These are phyloP conservation scores for Trichacis sp. DNA, from an alignment of 2,888 invertebrate genomes.

Conservation along the genomic window DNA sequence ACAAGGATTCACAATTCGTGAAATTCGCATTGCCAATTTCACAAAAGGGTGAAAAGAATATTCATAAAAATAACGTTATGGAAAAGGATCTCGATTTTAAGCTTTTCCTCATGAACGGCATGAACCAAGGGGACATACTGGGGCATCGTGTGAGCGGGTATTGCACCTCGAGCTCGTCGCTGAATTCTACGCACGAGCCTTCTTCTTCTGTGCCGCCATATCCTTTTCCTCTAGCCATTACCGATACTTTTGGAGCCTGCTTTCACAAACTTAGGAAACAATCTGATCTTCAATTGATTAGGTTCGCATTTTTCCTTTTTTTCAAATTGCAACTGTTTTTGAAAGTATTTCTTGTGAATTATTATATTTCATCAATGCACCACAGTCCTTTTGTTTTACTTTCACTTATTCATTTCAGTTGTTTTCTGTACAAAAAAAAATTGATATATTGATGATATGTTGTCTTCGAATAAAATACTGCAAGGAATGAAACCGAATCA, in stretches of 20 bases:
- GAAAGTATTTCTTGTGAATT: too few relatives aligned
- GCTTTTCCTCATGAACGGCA: constrained; percentile 73
- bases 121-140: constrained; percentile 80
- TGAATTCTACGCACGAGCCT: constrained; percentile 68
- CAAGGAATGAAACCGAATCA: too few relatives aligned
- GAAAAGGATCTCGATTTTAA: constrained; percentile 12
- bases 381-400: too few relatives aligned
- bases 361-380: too few relatives aligned
- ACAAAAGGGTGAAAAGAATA: too few relatives aligned
- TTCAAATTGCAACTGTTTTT: constrained; percentile 19
- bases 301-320: constrained; percentile 46
- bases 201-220: constrained; percentile 69
- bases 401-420: too few relatives aligned
- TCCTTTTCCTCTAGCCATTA: constrained; percentile 70
- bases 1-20: too few relatives aligned
- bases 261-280: constrained; percentile 87
- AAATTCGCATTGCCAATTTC: too few relatives aligned
- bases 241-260: constrained; percentile 79
- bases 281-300: constrained; percentile 88
- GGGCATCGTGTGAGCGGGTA: constrained; percentile 89
- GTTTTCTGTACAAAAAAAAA: too few relatives aligned
- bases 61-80: not conserved
- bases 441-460: too few relatives aligned
- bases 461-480: too few relatives aligned
- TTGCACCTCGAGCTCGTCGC: constrained; percentile 85